phyloP scores from a whole-genome alignment of 2,113 vertebrate species.

The Lepidothrix coronata region DNA sequence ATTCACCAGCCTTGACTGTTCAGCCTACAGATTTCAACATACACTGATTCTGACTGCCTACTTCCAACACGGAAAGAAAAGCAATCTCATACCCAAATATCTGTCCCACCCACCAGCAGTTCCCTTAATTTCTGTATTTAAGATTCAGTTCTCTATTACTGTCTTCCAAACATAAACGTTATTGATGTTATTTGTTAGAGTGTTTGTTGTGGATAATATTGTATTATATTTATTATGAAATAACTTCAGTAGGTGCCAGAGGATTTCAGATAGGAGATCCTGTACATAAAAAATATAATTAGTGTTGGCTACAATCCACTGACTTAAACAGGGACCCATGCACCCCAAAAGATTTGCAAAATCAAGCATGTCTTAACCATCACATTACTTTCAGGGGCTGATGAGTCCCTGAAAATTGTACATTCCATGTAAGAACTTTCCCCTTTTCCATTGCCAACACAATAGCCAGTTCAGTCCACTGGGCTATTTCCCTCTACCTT shows the following conservation, averaged over 20 bases:
- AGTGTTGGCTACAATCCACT: background rate
- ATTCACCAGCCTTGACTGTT: slow-evolving; percentile 45
- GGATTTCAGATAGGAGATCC: background rate
- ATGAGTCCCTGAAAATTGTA: background rate
- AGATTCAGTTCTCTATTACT: background rate
- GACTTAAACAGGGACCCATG: background rate
- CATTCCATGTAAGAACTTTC: background rate
- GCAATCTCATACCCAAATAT: slow-evolving; percentile 9
- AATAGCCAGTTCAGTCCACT: background rate
- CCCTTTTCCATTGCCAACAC: background rate
- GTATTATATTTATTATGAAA: background rate
- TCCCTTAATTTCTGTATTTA: background rate
- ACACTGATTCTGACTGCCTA: background rate
- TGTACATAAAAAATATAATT: background rate
- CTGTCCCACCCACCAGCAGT: background rate
- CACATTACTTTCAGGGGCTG: background rate
- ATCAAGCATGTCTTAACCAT: background rate
- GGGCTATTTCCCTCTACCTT: background rate
- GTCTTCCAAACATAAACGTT: background rate
- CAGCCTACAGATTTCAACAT: slow-evolving; percentile 31
- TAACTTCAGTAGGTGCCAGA: background rate
- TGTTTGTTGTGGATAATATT: background rate
- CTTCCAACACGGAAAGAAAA: background rate
- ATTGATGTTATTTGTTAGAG: background rate
- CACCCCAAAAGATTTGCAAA: background rate